phyloP scores from a whole-genome alignment of 2,113 vertebrate genomes.

The Siniperca knerii region DNA sequence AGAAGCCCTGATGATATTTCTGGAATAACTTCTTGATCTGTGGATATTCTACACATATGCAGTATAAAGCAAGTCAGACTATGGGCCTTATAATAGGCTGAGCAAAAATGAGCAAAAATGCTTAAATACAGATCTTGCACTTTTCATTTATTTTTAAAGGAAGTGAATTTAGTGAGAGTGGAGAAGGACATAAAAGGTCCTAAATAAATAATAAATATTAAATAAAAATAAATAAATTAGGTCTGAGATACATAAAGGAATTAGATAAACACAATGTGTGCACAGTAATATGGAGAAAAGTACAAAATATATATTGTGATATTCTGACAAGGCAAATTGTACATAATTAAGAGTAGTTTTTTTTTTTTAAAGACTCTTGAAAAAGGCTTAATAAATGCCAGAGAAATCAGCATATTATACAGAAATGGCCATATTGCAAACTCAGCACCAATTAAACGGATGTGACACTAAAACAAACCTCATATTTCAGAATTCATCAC shows the following conservation, averaged over 20 bases:
- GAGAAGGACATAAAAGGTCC: neutral
- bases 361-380: neutral
- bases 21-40: neutral
- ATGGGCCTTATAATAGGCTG: neutral
- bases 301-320: neutral
- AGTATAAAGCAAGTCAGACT: neutral
- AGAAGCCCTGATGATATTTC: neutral
- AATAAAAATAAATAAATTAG: no score
- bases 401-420: neutral
- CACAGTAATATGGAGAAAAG: neutral
- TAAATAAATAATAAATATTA: no score
- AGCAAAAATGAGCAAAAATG: neutral
- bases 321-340: neutral
- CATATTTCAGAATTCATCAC: conserved; percentile 14
- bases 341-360: neutral
- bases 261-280: neutral
- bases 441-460: neutral
- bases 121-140: neutral
- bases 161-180: neutral
- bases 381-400: neutral
- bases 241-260: neutral
- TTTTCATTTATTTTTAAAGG: neutral
- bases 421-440: neutral
- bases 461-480: neutral
- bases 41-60: neutral